Percentiles rank a stretch among this genome's conserved stretches.
These are phyloP conservation scores for Disparrhopalites patrizii DNA, from an alignment of 2,888 invertebrate genomes.

Conservation along the genomic window DNA sequence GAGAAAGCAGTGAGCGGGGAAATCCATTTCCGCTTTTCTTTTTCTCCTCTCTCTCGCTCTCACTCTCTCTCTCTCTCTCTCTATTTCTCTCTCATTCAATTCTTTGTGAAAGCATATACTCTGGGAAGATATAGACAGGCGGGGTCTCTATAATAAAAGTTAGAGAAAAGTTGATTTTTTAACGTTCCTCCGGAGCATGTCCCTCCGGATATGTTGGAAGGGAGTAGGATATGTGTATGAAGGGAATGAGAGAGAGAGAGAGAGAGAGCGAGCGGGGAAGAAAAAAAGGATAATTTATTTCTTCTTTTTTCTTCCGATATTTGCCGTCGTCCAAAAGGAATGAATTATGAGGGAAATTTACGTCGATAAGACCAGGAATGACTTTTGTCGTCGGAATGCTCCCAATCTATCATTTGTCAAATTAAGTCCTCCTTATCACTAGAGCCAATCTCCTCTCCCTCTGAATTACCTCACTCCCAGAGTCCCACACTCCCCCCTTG, in stretches of 20 bases:
- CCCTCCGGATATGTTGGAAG: not conserved
- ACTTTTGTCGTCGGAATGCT: slow-evolving; percentile 41
- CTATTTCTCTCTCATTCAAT: not conserved
- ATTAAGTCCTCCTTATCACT: slow-evolving; percentile 47
- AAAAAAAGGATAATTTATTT: slow-evolving; percentile 40
- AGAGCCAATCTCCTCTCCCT: slow-evolving; percentile 39
- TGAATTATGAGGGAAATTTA: slow-evolving; percentile 45
- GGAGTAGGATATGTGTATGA: not conserved
- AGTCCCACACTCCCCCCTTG: not conserved
- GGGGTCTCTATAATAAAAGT: not conserved
- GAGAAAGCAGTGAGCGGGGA: slow-evolving; percentile 18
- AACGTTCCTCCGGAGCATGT: not conserved
- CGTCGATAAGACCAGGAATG: slow-evolving; percentile 43
- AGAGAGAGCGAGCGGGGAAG: not conserved
- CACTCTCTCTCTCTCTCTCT: too few species aligned
- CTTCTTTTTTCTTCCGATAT: slow-evolving; percentile 32
- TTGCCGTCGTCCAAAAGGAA: slow-evolving; percentile 28
- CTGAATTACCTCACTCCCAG: slow-evolving; percentile 29
- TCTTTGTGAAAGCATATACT: not conserved
- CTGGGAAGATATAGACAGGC: not conserved
- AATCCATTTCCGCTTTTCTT: slow-evolving; percentile 23
- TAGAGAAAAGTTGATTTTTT: not conserved
- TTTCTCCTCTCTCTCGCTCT: not conserved
- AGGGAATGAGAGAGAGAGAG: slow-evolving; percentile 10
- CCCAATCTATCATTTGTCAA: slow-evolving; percentile 48